Conservation (phyloP, 2,797 vertebrate genomes). For the Darevskia nairensis region DNA sequence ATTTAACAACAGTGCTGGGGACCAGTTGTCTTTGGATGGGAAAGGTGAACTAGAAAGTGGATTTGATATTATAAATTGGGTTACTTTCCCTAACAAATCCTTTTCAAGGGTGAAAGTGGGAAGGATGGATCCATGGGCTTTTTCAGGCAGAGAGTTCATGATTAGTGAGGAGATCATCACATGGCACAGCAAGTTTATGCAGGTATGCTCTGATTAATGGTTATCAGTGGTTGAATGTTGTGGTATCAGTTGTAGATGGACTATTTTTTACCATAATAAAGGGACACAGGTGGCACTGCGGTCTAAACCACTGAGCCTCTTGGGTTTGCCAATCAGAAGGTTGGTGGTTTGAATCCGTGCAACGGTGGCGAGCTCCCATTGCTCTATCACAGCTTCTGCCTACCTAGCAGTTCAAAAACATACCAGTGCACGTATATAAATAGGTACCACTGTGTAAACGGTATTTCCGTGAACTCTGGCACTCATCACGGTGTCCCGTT, state of each 20-base stretch:
- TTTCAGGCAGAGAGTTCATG: neutral
- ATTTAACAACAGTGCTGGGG: constrained; percentile 23
- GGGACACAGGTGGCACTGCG: no score
- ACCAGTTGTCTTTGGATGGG: constrained; percentile 1
- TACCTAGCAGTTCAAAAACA: no score
- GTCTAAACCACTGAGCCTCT: no score
- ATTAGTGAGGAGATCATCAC: neutral
- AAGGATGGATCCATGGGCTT: neutral
- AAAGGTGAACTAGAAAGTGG: constrained; percentile 7
- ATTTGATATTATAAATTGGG: constrained; percentile 31
- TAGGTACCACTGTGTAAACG: no score
- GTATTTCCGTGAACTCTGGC: no score
- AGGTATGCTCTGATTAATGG: neutral
- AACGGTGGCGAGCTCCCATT: no score
- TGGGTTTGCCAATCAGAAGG: no score
- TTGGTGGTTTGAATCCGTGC: no score
- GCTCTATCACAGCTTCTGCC: no score
- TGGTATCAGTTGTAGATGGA: neutral
- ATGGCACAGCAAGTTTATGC: neutral
- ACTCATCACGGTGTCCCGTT: no score
- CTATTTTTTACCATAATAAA: neutral
- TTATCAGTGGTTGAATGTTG: neutral
- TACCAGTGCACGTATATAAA: no score
- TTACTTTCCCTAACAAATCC: constrained; percentile 24
- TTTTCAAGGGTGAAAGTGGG: constrained; percentile 19